These are phyloP conservation scores for Phyllopteryx taeniolatus DNA, from an alignment of 2,113 vertebrate species.

Conservation along the genomic window DNA sequence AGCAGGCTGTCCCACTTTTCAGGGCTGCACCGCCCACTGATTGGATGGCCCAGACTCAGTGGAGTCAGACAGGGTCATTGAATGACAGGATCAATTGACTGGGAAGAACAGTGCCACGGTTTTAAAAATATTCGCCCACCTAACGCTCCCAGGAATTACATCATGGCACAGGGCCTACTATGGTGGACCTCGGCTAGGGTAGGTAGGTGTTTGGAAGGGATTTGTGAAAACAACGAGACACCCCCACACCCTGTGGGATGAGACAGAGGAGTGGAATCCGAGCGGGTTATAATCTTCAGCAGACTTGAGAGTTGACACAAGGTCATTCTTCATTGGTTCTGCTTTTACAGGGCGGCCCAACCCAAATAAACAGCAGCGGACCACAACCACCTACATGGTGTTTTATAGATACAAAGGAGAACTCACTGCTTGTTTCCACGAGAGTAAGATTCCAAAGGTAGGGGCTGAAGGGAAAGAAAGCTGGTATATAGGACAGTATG, in stretches of 20 bases:
- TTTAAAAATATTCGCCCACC: slow-evolving; percentile 71
- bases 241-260: slow-evolving; percentile 26
- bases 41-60: slow-evolving; percentile 78
- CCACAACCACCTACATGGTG: slow-evolving; percentile 58
- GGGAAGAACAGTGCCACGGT: slow-evolving; percentile 67
- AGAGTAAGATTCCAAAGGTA: slow-evolving; percentile 38
- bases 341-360: slow-evolving; percentile 63
- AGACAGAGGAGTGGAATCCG: slow-evolving; percentile 38
- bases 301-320: slow-evolving; percentile 54
- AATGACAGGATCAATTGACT: slow-evolving; percentile 76
- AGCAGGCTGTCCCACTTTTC: slow-evolving; percentile 70
- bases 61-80: slow-evolving; percentile 71
- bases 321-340: slow-evolving; percentile 61
- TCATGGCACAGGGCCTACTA: slow-evolving; percentile 58
- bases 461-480: slow-evolving; percentile 24
- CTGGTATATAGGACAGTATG: slow-evolving; percentile 54
- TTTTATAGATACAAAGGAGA: slow-evolving; percentile 62
- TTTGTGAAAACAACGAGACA: slow-evolving; percentile 38
- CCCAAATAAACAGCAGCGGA: slow-evolving; percentile 67
- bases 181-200: slow-evolving; percentile 6
- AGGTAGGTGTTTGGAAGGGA: background rate
- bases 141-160: slow-evolving; percentile 75
- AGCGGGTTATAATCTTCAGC: slow-evolving; percentile 39
- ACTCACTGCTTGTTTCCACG: slow-evolving; percentile 45
- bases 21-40: slow-evolving; percentile 63